Conservation (phyloP, 92 coral and sea anemone genomes). For the Epizoanthus stellaris region DNA sequence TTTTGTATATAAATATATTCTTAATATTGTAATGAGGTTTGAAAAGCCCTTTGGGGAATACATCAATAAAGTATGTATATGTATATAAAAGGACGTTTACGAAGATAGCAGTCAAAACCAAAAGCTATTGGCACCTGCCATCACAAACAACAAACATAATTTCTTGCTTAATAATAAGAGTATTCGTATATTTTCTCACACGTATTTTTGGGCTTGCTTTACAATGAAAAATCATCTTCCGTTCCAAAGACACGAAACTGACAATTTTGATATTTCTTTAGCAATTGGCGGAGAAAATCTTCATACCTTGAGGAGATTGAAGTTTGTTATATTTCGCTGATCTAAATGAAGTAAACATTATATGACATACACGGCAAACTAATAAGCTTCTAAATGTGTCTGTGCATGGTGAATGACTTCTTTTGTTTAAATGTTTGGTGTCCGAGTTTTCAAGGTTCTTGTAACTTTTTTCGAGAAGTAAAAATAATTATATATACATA, state of each 20-base stretch:
- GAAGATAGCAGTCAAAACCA: too few relatives aligned
- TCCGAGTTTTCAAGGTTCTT: too few relatives aligned
- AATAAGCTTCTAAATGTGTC: not conserved
- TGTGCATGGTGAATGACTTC: too few relatives aligned
- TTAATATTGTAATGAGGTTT: too few relatives aligned
- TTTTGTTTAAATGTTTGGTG: too few relatives aligned
- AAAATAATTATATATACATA: not conserved
- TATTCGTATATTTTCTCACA: not conserved
- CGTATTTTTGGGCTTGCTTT: not conserved
- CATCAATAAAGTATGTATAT: too few relatives aligned
- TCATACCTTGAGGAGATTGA: not conserved
- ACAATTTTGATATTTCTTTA: not conserved
- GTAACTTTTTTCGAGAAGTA: not conserved
- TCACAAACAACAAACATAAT: not conserved
- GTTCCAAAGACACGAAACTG: not conserved
- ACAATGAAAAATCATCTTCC: not conserved
- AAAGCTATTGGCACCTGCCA: too few relatives aligned
- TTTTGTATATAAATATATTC: too few relatives aligned
- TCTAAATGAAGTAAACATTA: not conserved
- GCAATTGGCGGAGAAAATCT: not conserved
- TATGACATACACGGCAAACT: not conserved
- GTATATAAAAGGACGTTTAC: too few relatives aligned
- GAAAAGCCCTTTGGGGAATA: too few relatives aligned
- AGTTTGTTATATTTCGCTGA: not conserved
- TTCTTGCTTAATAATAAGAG: not conserved